Evolutionary conservation across 2,797 vertebrate genomes (phyloP), one percentile per base, ranked within the genome.

Genomic region (Falco cherrug): DNA sequence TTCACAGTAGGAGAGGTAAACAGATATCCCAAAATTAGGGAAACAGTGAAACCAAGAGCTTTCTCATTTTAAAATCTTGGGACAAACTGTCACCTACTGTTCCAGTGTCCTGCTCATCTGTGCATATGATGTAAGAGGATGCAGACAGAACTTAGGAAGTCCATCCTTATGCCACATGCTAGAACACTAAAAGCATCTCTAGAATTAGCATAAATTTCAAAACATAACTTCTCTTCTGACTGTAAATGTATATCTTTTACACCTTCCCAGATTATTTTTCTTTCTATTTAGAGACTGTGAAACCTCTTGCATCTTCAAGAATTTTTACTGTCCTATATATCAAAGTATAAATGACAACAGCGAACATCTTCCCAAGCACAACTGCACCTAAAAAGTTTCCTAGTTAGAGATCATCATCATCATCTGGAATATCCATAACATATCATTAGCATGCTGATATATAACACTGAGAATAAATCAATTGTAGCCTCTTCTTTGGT

Each of bases 281-380:
- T 54, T 78, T 77, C 65, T 25, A 68, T 41, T 85, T 92, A 82
- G 35, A 84, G 48, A 37, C 60, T 83, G 45, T 28, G 25, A 88
- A 90, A 79, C 59, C 57, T 37, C 43, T 69, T 57, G 14, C 70
- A 73, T 70, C 73, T 76, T 91, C 71, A 67, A 48, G 54, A 69
- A 50, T 75, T 87, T 95, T 97, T 95, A 57, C 80, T 92, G 21
- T 45, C 35, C 50, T 76, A 9, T 81, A 78, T 56, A 86, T 94
- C 69, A 95, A 83, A 73, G 24, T 33, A 63, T 37, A 48, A 60
- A 84, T 53, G 21, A 89, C 73, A 95, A 50, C 16, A 78, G 21
- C 31, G 73, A 97, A 63, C 70, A 59, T 37, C 28, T 88, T 90
- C 70, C 50, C 41, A 83, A 67, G 59, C 41, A 87, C 21, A 95